A percentile compares a stretch with the other conserved stretches of the same genome.
phyloP scores from a whole-genome alignment of 1,140 invertebrate species.

The Asobara japonica region DNA sequence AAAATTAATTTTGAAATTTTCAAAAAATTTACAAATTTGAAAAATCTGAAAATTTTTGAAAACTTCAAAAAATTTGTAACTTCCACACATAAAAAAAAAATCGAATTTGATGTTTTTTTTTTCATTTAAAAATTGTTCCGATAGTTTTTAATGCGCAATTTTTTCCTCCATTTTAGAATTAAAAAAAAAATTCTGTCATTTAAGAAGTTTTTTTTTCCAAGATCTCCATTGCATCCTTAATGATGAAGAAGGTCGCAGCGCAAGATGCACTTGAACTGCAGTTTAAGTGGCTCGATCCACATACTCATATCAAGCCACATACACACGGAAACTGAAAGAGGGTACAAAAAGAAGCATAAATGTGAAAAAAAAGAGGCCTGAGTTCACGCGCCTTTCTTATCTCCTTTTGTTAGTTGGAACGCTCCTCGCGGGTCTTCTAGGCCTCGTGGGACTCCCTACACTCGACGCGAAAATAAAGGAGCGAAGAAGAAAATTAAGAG shows the following conservation, averaged over 20 bases:
- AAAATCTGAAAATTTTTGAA: too few relatives aligned
- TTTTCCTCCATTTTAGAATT: too few relatives aligned
- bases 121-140: too few relatives aligned
- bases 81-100: too few relatives aligned
- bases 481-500: slow-evolving; percentile 19
- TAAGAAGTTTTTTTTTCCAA: too few relatives aligned
- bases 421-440: background rate
- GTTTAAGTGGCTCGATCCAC: background rate
- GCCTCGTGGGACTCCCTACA: slow-evolving; percentile 1
- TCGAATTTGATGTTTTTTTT: too few relatives aligned
- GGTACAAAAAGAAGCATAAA: slow-evolving; percentile 23
- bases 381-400: slow-evolving; percentile 15
- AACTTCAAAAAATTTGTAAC: too few relatives aligned
- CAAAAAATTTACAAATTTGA: too few relatives aligned
- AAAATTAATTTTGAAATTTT: too few relatives aligned
- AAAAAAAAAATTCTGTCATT: too few relatives aligned
- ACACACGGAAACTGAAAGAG: slow-evolving; percentile 26
- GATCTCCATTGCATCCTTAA: too few relatives aligned
- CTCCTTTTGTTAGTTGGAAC: background rate
- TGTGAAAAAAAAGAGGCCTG: slow-evolving; percentile 27
- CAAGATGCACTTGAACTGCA: background rate
- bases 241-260: background rate
- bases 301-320: background rate
- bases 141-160: too few relatives aligned
- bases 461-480: slow-evolving; percentile 20